Conservation (phyloP, 2,113 vertebrate genomes). For the Hippoglossus stenolepis region DNA sequence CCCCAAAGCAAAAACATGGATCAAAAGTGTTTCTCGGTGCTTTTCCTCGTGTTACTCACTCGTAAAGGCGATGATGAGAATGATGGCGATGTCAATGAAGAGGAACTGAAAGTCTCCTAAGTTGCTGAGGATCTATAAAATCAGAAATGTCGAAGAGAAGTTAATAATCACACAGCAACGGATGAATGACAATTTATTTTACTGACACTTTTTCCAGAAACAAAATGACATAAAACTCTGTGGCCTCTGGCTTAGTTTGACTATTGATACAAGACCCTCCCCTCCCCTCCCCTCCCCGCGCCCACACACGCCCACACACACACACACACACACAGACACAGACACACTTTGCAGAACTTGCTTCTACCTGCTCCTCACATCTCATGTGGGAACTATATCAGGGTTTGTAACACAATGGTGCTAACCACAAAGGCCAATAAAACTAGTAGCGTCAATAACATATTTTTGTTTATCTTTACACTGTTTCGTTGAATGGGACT, state of each 20-base stretch:
- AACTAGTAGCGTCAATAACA: neutral
- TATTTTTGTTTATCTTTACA: too few species aligned
- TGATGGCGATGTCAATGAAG: conserved; percentile 95
- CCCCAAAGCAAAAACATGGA: neutral
- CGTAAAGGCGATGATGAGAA: conserved; percentile 94
- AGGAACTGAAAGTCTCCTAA: conserved; percentile 98
- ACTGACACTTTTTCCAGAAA: neutral
- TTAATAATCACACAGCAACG: neutral
- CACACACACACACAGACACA: neutral
- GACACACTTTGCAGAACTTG: too few species aligned
- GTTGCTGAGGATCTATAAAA: conserved; percentile 92
- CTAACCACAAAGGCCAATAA: neutral
- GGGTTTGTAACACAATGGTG: neutral
- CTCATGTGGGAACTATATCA: neutral
- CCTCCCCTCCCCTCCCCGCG: too few species aligned
- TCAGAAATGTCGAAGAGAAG: neutral
- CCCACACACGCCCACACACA: too few species aligned
- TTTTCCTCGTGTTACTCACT: conserved; percentile 84
- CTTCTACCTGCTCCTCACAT: too few species aligned
- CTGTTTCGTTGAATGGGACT: too few species aligned
- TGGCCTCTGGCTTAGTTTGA: neutral
- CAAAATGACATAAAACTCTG: neutral
- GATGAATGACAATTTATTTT: neutral
- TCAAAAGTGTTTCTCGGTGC: neutral
- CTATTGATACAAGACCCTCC: too few species aligned